Evolutionary conservation across 2,113 vertebrate genomes (phyloP).

Genomic region (Crotophaga sulcirostris): DNA sequence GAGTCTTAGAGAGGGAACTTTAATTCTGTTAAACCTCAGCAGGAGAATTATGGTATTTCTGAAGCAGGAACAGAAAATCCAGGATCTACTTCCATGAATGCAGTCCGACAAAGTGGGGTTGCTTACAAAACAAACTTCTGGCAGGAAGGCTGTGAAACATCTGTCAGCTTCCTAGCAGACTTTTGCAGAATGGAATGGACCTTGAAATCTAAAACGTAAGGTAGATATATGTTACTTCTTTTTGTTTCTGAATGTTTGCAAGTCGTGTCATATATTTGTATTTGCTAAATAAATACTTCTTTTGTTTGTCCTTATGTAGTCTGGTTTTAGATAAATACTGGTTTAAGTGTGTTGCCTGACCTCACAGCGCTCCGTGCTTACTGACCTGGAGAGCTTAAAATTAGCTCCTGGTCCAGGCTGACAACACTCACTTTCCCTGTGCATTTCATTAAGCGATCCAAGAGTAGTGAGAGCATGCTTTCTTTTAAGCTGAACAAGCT

Average conservation of each 20-base stretch:
- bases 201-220: neutral
- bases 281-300: neutral
- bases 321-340: neutral
- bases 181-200: neutral
- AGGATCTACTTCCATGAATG: neutral
- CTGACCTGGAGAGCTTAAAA: neutral
- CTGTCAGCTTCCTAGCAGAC: neutral
- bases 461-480: neutral
- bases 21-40: neutral
- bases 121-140: neutral
- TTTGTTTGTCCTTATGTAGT: neutral
- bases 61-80: neutral
- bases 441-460: neutral
- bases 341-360: neutral
- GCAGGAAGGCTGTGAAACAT: neutral
- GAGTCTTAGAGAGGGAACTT: neutral
- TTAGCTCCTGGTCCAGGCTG: neutral
- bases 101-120: neutral
- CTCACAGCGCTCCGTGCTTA: neutral
- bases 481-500: neutral
- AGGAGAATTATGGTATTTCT: neutral
- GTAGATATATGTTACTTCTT: neutral
- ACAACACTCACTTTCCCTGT: neutral
- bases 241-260: neutral
- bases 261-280: neutral